Base-by-base conservation (phyloP, 1,140 invertebrate genomes). In the Streblospio benedicti region DNA sequence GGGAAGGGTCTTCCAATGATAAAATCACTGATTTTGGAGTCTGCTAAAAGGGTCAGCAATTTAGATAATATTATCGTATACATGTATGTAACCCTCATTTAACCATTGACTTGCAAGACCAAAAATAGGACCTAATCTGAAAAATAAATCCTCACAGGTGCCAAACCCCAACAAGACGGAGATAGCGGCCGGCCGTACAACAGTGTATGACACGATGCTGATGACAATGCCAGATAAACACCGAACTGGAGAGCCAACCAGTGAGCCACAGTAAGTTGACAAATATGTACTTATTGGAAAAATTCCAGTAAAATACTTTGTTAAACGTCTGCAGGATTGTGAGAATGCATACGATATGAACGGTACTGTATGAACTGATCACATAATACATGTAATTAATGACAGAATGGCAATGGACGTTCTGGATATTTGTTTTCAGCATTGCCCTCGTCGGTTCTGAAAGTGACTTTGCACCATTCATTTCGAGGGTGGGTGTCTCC, bases 141-240 rank as follows among this genome's bases (percentile, higher is more conserved):
- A n/a, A n/a, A 16, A 55, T 20, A 14, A 32, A 38, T 49, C n/a
- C 14, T 51, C 52, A 1, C 51, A 74, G 72, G 64, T 74, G 2
- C 62, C 62, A 2, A 77, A 77, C 63, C 76, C 74, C 9, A 68
- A 72, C 54, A 50, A 50, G 12, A 56, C 54, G 14, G 73, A 76
- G 35, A 51, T 64, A 43, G 49, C 44, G 5, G 60, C 56, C 30
- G 73, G 71, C 0, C 51, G 71, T 41, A 61, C 12, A 12, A 72
- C 68, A 12, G 71, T 78, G 0, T 79, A 75, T 63, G 76, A 76
- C 47, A 70, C 72, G 1, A 77, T 74, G 70, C 28, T 60, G 4
- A 27, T 53, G 14, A 55, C 55, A 27, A 55, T 54, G 44, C 69
- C 69, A 0, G 38, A 60, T 16, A 60, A 58, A n/a, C 51, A 62